A percentile compares a stretch with the other conserved stretches of the same genome.
Evolutionary conservation across 2,797 vertebrate genomes (phyloP).

Genomic region (Merluccius polli): DNA sequence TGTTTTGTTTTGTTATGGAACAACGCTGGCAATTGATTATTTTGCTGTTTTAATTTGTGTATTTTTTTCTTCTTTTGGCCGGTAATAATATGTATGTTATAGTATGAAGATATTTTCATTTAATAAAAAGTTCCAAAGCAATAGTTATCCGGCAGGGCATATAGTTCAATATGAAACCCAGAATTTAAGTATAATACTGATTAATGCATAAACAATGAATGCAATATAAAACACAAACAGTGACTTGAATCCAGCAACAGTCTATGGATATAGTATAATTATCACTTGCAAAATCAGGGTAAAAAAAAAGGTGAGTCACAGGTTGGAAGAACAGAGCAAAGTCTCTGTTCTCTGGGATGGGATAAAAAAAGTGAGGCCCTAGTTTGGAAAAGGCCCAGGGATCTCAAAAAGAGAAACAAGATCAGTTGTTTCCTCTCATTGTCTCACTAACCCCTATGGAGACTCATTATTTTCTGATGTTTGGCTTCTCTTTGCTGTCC

Average conservation of each 20-base stretch:
- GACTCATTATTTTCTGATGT: slow-evolving; percentile 69
- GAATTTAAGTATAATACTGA: not conserved
- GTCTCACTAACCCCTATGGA: slow-evolving; percentile 49
- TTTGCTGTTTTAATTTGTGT: not conserved
- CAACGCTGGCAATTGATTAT: not conserved
- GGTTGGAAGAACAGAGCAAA: slow-evolving; percentile 33
- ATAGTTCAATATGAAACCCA: not conserved
- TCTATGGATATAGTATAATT: slow-evolving; percentile 32
- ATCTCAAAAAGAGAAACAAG: slow-evolving; percentile 9
- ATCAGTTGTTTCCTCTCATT: slow-evolving; percentile 10
- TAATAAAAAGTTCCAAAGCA: not conserved
- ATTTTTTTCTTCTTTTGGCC: not conserved
- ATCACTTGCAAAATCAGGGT: slow-evolving; percentile 18
- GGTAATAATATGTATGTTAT: not conserved
- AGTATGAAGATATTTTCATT: not conserved
- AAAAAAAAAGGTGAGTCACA: slow-evolving; percentile 37
- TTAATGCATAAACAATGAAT: not conserved
- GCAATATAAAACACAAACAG: not conserved
- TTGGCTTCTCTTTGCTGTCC: slow-evolving; percentile 38
- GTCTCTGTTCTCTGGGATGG: slow-evolving; percentile 35
- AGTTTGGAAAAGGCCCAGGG: slow-evolving; percentile 5
- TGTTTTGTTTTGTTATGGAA: not conserved
- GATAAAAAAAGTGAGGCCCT: slow-evolving; percentile 34
- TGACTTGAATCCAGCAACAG: not conserved
- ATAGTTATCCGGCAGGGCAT: not conserved